A percentile compares a stretch with the other conserved stretches of the same genome.
These are phyloP conservation scores for Neogale vison DNA, from an alignment of 2,113 vertebrate genomes.

Conservation along the genomic window DNA sequence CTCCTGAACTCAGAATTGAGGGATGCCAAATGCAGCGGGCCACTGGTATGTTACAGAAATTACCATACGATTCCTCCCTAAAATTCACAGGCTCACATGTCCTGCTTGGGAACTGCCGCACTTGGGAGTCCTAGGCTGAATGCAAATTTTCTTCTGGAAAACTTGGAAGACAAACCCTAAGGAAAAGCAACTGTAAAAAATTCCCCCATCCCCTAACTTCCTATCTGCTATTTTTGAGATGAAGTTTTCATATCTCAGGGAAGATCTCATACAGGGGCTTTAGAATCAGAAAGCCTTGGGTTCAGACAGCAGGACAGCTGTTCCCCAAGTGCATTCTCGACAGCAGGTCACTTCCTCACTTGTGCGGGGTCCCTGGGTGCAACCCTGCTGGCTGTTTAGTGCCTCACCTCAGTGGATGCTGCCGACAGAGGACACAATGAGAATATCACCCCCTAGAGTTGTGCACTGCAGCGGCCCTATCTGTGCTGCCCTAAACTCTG, in stretches of 20 bases:
- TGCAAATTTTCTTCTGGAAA: conserved; percentile 36
- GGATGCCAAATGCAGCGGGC: conserved; percentile 73
- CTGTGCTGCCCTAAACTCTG: rapidly evolving
- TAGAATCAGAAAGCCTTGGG: neutral
- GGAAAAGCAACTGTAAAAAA: neutral
- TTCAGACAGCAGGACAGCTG: neutral
- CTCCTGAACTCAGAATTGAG: conserved; percentile 55
- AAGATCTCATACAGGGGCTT: neutral
- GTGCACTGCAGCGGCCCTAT: rapidly evolving
- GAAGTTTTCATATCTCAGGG: neutral
- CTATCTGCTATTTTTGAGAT: neutral
- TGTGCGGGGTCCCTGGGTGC: neutral
- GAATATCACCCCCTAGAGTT: neutral
- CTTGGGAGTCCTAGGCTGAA: neutral
- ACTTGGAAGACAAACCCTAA: neutral
- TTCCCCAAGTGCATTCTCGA: neutral
- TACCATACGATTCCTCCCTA: conserved; percentile 54
- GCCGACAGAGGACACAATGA: rapidly evolving
- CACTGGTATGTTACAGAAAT: conserved; percentile 51
- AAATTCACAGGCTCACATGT: conserved; percentile 69
- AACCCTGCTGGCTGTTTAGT: no score
- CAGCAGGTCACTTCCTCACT: neutral
- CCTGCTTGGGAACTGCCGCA: conserved; percentile 30
- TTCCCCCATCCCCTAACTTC: neutral
- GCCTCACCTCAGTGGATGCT: rapidly evolving